A percentile compares a stretch with the other conserved stretches of the same genome.
Conservation (phyloP, 2,888 invertebrate genomes). For the Chrysolina americana region DNA sequence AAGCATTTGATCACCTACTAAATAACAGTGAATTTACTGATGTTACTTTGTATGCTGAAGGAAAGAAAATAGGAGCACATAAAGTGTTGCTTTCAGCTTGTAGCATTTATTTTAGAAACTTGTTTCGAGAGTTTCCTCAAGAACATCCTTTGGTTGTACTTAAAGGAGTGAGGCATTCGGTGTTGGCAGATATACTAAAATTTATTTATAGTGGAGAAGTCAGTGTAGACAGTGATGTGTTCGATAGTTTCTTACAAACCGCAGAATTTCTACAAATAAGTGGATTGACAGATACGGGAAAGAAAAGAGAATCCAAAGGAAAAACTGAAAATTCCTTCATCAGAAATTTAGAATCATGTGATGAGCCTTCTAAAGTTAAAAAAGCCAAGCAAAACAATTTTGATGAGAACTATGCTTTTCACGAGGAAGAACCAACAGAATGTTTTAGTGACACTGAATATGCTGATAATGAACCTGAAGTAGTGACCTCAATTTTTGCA, state of each 20-base stretch:
- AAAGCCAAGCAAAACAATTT: conserved; percentile 22
- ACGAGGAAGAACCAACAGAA: conserved; percentile 25
- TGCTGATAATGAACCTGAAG: conserved; percentile 34
- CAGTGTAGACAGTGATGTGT: conserved; percentile 76
- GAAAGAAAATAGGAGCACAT: conserved; percentile 86
- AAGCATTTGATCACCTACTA: conserved; percentile 83
- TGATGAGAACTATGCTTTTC: background rate
- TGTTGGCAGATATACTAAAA: conserved; percentile 76
- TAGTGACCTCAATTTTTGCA: conserved; percentile 37
- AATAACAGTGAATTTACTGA: conserved; percentile 82
- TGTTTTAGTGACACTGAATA: conserved; percentile 31
- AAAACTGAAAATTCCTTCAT: conserved; percentile 14
- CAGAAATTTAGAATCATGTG: background rate
- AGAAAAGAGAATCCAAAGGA: conserved; percentile 25
- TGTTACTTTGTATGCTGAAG: conserved; percentile 89
- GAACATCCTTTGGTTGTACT: conserved; percentile 80
- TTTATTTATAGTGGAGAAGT: conserved; percentile 82
- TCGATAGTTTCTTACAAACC: conserved; percentile 76
- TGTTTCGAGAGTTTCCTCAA: conserved; percentile 77
- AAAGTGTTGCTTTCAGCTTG: conserved; percentile 89
- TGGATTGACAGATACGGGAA: conserved; percentile 70
- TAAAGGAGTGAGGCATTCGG: conserved; percentile 77
- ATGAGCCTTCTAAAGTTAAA: conserved; percentile 25
- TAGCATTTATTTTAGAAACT: conserved; percentile 79
- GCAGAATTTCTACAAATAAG: conserved; percentile 78